Evolutionary conservation across 2,113 vertebrate genomes (phyloP), one percentile per base, ranked within the genome.

Genomic region (Macquaria australasica): DNA sequence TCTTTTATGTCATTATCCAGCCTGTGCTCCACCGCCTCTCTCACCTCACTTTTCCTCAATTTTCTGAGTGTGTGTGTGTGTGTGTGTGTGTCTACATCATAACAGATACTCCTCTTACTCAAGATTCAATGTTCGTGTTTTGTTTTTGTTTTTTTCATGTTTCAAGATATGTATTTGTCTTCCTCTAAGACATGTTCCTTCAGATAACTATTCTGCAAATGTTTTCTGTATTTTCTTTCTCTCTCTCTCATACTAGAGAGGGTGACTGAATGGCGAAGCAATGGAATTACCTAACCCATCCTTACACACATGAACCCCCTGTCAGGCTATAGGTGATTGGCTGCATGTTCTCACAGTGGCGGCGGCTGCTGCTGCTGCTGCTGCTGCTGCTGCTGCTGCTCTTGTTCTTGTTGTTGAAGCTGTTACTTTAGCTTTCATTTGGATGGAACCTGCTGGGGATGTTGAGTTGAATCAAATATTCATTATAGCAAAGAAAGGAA

Each of bases 401-500:
- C 62, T 67, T 76, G 78, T 77, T 62, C 79, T 80, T 82, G 79
- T 85, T 87, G 81, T 83, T 72, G 87, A 75, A 78, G 85, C 55
- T 77, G 77, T 74, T 88, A 86, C 89, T 91, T 89, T 86, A 83
- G 81, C 80, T 91, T 92, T 88, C 79, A 86, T 88, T 93, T 86
- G 80, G 73, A 88, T 60, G 71, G 71, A 90, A 87, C 67, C 89
- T 91, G 87, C 84, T 88, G 88, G 89, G 85, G 73, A 85, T 72
- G 77, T 68, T 81, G 83, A 77, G 72, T 75, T 16, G 77, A 82
- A 92, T 94, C 82, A 93, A 93, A 92, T 91, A 94, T 93, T 93
- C 82, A 92, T 94, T 91, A 88, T 66, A 60, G 88, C 86, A 89
- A 90, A 93, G 87, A 91, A 91, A 85, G 64, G 78, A 91, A 90